These are phyloP conservation scores for Ruditapes philippinarum DNA, from an alignment of 1,140 invertebrate genomes.

Conservation along the genomic window DNA sequence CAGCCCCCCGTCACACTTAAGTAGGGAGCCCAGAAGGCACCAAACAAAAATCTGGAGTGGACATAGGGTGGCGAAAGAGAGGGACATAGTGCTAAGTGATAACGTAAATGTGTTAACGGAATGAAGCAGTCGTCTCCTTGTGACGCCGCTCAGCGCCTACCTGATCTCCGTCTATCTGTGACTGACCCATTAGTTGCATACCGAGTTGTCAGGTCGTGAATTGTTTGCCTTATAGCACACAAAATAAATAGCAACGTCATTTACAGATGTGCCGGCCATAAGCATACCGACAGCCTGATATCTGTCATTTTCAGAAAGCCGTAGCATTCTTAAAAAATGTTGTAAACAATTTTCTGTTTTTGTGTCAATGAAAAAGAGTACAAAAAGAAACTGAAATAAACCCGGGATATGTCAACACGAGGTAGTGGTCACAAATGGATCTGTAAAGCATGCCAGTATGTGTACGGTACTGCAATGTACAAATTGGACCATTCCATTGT, in stretches of 20 bases:
- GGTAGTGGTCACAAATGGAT: neutral
- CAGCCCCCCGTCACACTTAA: no score
- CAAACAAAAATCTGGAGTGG: no score
- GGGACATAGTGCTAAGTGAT: neutral
- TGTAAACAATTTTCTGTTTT: constrained; percentile 4
- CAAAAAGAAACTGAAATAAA: constrained; percentile 9
- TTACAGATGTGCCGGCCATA: constrained; percentile 28
- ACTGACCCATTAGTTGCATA: no score
- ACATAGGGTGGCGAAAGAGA: neutral
- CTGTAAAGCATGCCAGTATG: neutral
- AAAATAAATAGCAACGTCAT: constrained; percentile 38
- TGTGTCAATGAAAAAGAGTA: constrained; percentile 23
- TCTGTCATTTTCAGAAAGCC: neutral
- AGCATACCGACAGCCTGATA: constrained; percentile 19
- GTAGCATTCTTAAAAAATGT: neutral
- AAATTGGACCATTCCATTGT: no score
- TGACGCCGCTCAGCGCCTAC: constrained; percentile 12
- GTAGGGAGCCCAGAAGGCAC: no score
- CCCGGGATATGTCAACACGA: constrained; percentile 4
- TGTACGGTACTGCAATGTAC: neutral
- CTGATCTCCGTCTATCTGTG: neutral
- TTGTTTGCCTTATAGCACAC: constrained; percentile 11
- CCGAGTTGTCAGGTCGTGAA: constrained; percentile 12
- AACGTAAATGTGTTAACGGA: constrained; percentile 13
- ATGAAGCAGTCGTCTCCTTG: constrained; percentile 14